Evolutionary conservation across 2,797 vertebrate genomes (phyloP).

Genomic region (Phalanger gymnotis): DNA sequence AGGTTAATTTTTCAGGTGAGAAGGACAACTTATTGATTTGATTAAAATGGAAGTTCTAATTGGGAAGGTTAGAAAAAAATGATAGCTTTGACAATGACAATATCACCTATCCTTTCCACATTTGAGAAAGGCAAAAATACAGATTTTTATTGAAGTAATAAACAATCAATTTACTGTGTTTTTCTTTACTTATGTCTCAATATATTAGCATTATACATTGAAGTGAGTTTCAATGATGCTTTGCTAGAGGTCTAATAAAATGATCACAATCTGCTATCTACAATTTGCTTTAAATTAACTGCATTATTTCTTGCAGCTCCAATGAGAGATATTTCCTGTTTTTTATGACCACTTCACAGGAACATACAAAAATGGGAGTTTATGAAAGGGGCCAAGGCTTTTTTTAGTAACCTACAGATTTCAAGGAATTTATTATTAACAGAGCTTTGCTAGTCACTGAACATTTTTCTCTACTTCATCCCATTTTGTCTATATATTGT

Average conservation of each 20-base stretch:
- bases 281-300: slow-evolving; percentile 1
- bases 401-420: not conserved
- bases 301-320: slow-evolving; percentile 42
- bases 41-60: slow-evolving; percentile 63
- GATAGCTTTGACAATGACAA: slow-evolving; percentile 1
- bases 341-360: slow-evolving; percentile 12
- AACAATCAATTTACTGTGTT: slow-evolving; percentile 30
- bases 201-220: not conserved
- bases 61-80: slow-evolving; percentile 44
- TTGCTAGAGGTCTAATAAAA: slow-evolving; percentile 39
- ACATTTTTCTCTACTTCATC: not conserved
- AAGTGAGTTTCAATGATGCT: slow-evolving; percentile 56
- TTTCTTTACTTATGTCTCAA: slow-evolving; percentile 30
- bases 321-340: slow-evolving; percentile 7
- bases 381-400: not conserved
- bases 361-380: not conserved
- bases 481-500: not conserved
- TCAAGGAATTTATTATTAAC: not conserved
- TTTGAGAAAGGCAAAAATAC: not conserved
- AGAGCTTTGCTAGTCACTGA: not conserved
- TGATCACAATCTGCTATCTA: not conserved
- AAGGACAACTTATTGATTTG: slow-evolving; percentile 49
- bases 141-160: not conserved
- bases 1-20: slow-evolving; percentile 41
- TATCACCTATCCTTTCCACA: slow-evolving; percentile 15